Base-by-base conservation (phyloP, 2,888 invertebrate genomes). In the Merodon equestris region DNA sequence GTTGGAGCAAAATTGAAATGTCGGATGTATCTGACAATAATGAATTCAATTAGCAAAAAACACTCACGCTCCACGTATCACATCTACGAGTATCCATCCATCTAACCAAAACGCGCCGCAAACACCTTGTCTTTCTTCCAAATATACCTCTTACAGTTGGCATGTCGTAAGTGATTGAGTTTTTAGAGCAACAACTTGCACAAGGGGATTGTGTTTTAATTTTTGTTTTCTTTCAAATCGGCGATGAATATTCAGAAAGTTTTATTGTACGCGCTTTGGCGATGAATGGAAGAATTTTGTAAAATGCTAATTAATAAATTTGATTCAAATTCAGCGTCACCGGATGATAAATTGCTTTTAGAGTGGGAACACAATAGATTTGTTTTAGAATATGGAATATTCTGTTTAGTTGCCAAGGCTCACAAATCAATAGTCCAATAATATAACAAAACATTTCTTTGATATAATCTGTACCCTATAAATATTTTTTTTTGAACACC, bases 231-330 rank as follows among this genome's bases (percentile, higher is more conserved):
- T 54, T 51, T 51, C 61, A 57, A 77, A 73, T 77, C 61, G 38
- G 38, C 57, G 68, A 74, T 79, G 79, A 79, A 79, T 79, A 79
- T 79, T 79, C 79, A 79, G 54, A 68, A 79, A 79, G 68, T 74
- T 79, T 68, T 79, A 68, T 79, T 79, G 54, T 68, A 42, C 68
- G 44, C 57, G 56, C 34, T 10, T 14, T 14, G 56, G 27, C 14
- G 67, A 74, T 74, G 63, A 79, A 68, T 64, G 51, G 68, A 60
- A 58, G 79, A 74, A 68, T 64, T 68, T 58, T 74, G 79, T 74
- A 74, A 79, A 79, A 79, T 79, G 79, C 79, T 79, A 79, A 74
- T 74, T 79, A 79, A 79, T 74, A 79, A 79, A 79, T 79, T 79
- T 73, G 68, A 79, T 73, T 79, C 54, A 68, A 64, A 63, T 73